Conservation (phyloP, 1,140 invertebrate genomes). For the Pristionchus pacificus region DNA sequence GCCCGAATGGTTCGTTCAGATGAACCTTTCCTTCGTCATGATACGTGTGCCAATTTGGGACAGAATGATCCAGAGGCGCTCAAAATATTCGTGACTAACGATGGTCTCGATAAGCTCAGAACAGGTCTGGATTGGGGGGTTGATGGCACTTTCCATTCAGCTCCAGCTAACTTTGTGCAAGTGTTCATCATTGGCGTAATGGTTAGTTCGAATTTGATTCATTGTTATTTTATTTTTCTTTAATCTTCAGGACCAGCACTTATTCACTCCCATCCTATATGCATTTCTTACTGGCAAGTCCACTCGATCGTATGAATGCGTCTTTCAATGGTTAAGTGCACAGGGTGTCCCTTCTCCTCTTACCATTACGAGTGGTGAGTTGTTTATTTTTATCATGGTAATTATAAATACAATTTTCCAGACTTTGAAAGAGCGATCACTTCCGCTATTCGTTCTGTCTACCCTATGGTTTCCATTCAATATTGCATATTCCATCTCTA, state of each 20-base stretch:
- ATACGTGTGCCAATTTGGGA: background rate
- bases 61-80: background rate
- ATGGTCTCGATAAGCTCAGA: background rate
- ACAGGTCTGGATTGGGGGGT: background rate
- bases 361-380: background rate
- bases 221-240: background rate
- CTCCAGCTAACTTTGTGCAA: background rate
- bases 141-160: background rate
- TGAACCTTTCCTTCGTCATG: background rate
- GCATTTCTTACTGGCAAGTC: background rate
- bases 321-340: background rate
- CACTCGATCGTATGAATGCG: background rate
- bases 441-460: background rate
- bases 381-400: background rate
- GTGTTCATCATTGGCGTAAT: background rate
- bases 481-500: background rate
- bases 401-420: background rate
- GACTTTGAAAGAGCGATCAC: background rate
- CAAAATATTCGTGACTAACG: background rate
- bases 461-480: background rate
- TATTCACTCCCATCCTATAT: background rate
- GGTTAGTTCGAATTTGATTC: background rate
- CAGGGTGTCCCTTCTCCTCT: background rate
- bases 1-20: background rate
- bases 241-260: background rate